A percentile compares a stretch with the other conserved stretches of the same genome.
These are phyloP conservation scores for Oryzias curvinotus DNA, from an alignment of 2,113 vertebrate genomes.

Conservation along the genomic window DNA sequence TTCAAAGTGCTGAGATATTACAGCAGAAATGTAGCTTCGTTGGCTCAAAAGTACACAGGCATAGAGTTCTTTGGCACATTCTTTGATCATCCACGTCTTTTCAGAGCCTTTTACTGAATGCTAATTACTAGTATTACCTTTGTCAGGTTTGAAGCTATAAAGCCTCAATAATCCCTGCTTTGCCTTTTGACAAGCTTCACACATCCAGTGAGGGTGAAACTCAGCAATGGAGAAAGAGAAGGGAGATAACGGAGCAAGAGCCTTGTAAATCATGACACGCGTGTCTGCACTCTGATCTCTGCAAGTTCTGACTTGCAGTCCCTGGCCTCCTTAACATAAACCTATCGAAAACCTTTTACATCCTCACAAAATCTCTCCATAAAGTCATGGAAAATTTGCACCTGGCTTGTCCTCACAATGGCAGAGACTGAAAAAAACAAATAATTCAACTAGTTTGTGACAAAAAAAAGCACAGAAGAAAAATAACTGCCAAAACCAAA, in stretches of 20 bases:
- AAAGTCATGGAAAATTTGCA: too few relatives aligned
- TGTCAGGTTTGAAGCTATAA: constrained; percentile 52
- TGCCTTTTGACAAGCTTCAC: constrained; percentile 41
- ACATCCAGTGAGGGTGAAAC: constrained; percentile 28
- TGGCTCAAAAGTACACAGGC: constrained; percentile 16
- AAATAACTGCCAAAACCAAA: too few relatives aligned
- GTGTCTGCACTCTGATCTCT: neutral
- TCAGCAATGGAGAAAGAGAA: constrained; percentile 13
- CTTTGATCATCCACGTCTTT: constrained; percentile 36
- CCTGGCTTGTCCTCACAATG: too few relatives aligned
- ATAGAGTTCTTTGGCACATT: constrained; percentile 13
- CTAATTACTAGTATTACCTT: constrained; percentile 56
- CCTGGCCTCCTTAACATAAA: neutral
- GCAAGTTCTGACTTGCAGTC: neutral
- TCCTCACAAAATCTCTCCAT: too few relatives aligned
- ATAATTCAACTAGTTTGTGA: too few relatives aligned
- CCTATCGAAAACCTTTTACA: neutral
- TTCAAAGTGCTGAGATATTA: constrained; percentile 18
- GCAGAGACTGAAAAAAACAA: too few relatives aligned
- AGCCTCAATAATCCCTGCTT: constrained; percentile 51
- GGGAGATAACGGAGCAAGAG: constrained; percentile 12
- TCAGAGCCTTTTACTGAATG: constrained; percentile 27
- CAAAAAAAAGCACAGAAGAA: too few relatives aligned
- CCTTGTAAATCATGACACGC: constrained; percentile 21
- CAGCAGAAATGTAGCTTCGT: constrained; percentile 18